Evolutionary conservation across 2,888 invertebrate species (phyloP).

Genomic region (Ochlodes sylvanus): DNA sequence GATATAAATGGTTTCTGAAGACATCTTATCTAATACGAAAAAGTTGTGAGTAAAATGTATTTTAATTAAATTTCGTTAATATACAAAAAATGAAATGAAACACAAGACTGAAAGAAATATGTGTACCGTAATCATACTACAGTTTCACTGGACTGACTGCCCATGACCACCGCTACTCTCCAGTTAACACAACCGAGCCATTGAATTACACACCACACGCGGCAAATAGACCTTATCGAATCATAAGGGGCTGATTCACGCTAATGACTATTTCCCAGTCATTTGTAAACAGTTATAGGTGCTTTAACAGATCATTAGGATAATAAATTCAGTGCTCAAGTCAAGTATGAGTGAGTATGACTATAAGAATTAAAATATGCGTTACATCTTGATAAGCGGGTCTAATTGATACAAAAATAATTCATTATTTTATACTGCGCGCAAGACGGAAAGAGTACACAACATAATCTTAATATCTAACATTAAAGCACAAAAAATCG

Average conservation of each 20-base stretch:
- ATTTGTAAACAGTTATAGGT: constrained; percentile 42
- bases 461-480: neutral
- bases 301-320: constrained; percentile 46
- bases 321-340: constrained; percentile 36
- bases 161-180: constrained; percentile 39
- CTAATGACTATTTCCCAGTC: constrained; percentile 37
- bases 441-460: neutral
- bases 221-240: constrained; percentile 41
- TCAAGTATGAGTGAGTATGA: neutral
- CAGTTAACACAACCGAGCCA: constrained; percentile 36
- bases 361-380: neutral
- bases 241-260: constrained; percentile 38
- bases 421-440: neutral
- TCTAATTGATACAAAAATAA: neutral
- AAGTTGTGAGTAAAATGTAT: too few species aligned
- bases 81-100: neutral
- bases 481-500: too few species aligned
- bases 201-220: constrained; percentile 36
- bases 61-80: too few species aligned
- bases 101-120: neutral
- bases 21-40: too few species aligned
- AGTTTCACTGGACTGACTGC: constrained; percentile 23
- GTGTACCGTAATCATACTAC: constrained; percentile 5
- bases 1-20: too few species aligned
- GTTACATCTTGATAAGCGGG: neutral